phyloP scores from a whole-genome alignment of 2,888 invertebrate genomes.

The Tetragonisca angustula region DNA sequence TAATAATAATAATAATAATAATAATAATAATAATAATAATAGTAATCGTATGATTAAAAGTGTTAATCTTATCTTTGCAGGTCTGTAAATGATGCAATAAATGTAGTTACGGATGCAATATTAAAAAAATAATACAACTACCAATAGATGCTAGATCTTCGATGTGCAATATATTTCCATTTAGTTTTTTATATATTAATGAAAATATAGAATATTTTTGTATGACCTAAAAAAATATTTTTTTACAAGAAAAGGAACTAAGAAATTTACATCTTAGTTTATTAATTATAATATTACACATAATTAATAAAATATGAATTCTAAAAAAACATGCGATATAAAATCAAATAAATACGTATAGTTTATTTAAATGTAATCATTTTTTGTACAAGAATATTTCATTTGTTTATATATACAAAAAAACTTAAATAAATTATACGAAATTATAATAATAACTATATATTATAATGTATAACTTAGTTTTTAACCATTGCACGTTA shows the following conservation, averaged over 20 bases:
- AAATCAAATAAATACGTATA: constrained; percentile 7
- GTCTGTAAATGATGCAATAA: constrained; percentile 46
- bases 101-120: constrained; percentile 29
- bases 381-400: constrained; percentile 28
- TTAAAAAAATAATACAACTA: constrained; percentile 24
- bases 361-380: constrained; percentile 17
- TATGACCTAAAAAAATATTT: constrained; percentile 14
- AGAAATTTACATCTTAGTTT: constrained; percentile 7
- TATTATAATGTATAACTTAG: constrained; percentile 3
- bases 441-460: constrained; percentile 18
- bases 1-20: no score
- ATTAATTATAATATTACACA: neutral
- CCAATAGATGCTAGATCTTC: neutral
- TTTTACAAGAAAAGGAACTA: constrained; percentile 24
- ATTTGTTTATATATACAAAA: neutral
- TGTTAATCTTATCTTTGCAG: constrained; percentile 51
- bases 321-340: neutral
- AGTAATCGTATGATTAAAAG: neutral
- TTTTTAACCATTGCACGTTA: neutral
- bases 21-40: neutral
- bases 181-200: neutral
- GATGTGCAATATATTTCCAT: neutral
- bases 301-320: constrained; percentile 10
- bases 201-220: constrained; percentile 16
- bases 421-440: constrained; percentile 16